Evolutionary conservation across 2,888 invertebrate species (phyloP).

Genomic region (Stomorhina lunata): DNA sequence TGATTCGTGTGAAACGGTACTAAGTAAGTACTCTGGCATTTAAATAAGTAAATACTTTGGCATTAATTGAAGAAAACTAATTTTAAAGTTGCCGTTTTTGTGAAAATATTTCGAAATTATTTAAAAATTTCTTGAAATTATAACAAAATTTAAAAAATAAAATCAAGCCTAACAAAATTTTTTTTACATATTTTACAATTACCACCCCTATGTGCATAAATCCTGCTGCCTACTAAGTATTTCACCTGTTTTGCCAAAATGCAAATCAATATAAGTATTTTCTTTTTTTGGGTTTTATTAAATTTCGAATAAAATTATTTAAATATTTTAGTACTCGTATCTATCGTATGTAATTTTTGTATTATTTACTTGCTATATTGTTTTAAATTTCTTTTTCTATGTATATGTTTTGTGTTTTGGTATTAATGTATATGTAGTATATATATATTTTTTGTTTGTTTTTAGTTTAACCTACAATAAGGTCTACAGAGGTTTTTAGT

Average conservation of each 20-base stretch:
- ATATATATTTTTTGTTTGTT: neutral
- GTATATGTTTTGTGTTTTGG: neutral
- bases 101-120: too few relatives aligned
- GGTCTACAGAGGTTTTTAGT: conserved; percentile 20
- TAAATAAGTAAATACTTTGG: too few relatives aligned
- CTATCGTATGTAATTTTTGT: neutral
- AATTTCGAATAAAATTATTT: neutral
- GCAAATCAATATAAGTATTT: neutral
- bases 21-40: too few relatives aligned
- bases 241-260: neutral
- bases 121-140: neutral
- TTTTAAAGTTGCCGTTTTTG: too few relatives aligned
- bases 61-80: too few relatives aligned
- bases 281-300: neutral
- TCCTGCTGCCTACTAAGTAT: neutral
- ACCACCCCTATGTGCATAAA: neutral
- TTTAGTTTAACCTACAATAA: conserved; percentile 11
- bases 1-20: too few relatives aligned
- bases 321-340: neutral
- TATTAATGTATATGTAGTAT: neutral
- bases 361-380: neutral
- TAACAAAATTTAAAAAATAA: neutral
- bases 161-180: neutral
- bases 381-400: neutral
- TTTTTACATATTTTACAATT: neutral